Conservation (phyloP, 2,113 vertebrate species). For the Charina bottae region DNA sequence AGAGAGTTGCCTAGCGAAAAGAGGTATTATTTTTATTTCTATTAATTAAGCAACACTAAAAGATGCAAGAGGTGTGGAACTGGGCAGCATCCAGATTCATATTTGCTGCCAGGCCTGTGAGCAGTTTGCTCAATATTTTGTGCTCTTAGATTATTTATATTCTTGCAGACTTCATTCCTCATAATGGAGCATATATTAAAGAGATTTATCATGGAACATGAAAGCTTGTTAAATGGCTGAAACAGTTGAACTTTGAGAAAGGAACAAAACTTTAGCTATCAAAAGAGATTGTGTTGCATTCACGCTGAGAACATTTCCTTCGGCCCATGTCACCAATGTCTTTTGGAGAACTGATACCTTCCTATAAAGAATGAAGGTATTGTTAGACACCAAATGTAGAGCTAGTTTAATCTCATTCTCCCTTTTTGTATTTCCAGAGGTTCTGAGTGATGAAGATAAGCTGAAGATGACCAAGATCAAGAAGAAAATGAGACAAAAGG, state of each 20-base stretch:
- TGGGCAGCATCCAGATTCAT: not conserved
- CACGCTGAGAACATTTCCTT: not conserved
- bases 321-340: not conserved
- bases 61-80: not conserved
- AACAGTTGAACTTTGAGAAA: not conserved
- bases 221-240: not conserved
- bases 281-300: not conserved
- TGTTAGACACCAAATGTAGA: not conserved
- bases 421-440: constrained; percentile 71
- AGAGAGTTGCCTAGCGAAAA: not conserved
- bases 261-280: not conserved
- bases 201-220: not conserved
- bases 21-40: not conserved
- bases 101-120: not conserved
- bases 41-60: not conserved
- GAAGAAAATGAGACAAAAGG: constrained; percentile 94
- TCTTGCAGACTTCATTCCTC: not conserved
- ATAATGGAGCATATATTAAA: not conserved
- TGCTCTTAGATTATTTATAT: not conserved
- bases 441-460: constrained; percentile 90
- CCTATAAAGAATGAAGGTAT: not conserved
- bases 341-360: not conserved
- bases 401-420: not conserved
- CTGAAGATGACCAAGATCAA: constrained; percentile 89
- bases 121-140: too few relatives aligned